A percentile compares a stretch with the other conserved stretches of the same genome.
Evolutionary conservation across 2,888 invertebrate species (phyloP).

Genomic region (Habroteleia sp.): DNA sequence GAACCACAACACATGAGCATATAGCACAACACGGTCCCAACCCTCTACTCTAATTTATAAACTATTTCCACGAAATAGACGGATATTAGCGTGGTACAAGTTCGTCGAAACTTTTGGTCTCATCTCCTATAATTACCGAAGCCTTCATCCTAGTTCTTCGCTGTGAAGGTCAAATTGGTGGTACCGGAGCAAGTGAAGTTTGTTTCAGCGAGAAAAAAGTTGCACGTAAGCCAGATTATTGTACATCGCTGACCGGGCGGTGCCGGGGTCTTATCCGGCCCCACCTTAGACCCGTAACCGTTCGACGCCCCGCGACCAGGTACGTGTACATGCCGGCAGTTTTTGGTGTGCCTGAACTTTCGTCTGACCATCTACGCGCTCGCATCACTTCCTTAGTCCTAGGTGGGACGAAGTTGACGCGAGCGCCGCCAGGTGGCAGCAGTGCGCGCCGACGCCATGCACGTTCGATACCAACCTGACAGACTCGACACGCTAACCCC

Average conservation of each 20-base stretch:
- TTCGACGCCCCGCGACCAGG: conserved; percentile 5
- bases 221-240: not conserved
- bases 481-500: conserved; percentile 76
- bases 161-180: not conserved
- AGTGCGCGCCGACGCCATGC: conserved; percentile 43
- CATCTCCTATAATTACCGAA: conserved; percentile 23
- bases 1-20: not conserved
- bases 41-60: not conserved
- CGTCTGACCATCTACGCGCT: conserved; percentile 58
- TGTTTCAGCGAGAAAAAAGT: not conserved
- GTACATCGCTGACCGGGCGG: not conserved
- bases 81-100: not conserved
- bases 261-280: not conserved
- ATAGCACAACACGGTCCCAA: not conserved
- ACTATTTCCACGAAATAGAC: not conserved
- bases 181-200: not conserved
- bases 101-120: not conserved
- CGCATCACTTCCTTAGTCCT: conserved; percentile 41
- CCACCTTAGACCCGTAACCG: conserved; percentile 1
- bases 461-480: conserved; percentile 57
- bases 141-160: conserved; percentile 8
- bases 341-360: conserved; percentile 39
- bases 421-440: conserved; percentile 46
- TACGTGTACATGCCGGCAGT: conserved; percentile 58
- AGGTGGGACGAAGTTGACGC: conserved; percentile 29